Percentiles rank a stretch among this genome's conserved stretches.
Evolutionary conservation across 2,888 invertebrate species (phyloP).

Genomic region (Drosophila algonquin): DNA sequence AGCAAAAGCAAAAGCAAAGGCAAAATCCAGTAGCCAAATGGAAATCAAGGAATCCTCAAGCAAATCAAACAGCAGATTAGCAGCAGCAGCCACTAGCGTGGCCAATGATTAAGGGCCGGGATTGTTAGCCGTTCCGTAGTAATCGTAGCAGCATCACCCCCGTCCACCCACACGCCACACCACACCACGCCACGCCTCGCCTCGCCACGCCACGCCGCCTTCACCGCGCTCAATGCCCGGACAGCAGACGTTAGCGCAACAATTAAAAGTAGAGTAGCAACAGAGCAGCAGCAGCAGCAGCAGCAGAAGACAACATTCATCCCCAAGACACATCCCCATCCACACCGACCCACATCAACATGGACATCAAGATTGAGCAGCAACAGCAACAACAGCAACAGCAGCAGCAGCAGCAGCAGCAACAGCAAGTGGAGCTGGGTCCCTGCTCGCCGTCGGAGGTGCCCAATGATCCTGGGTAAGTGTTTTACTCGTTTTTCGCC

Average conservation of each 20-base stretch:
- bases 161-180: conserved; percentile 26
- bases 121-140: conserved; percentile 54
- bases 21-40: conserved; percentile 58
- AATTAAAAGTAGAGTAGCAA: conserved; percentile 32
- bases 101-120: conserved; percentile 69
- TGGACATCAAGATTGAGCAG: conserved; percentile 83
- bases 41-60: conserved; percentile 59
- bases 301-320: conserved; percentile 35
- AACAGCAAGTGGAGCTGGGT: conserved; percentile 86
- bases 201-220: conserved; percentile 7
- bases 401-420: conserved; percentile 59
- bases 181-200: not conserved
- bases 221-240: conserved; percentile 47
- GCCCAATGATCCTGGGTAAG: conserved; percentile 97
- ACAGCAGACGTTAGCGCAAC: conserved; percentile 48
- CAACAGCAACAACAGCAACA: conserved; percentile 83
- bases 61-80: conserved; percentile 63
- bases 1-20: not conserved
- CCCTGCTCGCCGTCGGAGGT: conserved; percentile 94
- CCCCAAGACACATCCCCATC: conserved; percentile 9
- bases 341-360: conserved; percentile 46
- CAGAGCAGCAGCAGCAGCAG: conserved; percentile 40
- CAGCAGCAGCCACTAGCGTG: conserved; percentile 39
- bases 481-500: conserved; percentile 48
- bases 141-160: conserved; percentile 30